phyloP scores from a whole-genome alignment of 1,140 invertebrate genomes.

The Zaprionus inermis region DNA sequence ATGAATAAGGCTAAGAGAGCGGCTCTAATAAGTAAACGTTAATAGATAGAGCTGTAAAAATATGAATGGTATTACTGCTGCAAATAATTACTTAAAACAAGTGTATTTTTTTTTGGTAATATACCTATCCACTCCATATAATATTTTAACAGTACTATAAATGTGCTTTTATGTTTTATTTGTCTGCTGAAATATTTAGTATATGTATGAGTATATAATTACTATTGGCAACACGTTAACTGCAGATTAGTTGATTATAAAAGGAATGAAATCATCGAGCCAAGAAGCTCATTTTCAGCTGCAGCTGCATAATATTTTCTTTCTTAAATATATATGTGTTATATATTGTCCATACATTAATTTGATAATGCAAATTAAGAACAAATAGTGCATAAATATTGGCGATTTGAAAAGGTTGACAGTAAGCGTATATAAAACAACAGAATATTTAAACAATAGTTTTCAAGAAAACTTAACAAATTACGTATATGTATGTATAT shows the following conservation, averaged over 20 bases:
- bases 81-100: neutral
- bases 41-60: neutral
- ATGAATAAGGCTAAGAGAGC: conserved; percentile 18
- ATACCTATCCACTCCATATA: neutral
- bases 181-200: neutral
- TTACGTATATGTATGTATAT: conserved; percentile 48
- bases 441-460: conserved; percentile 12
- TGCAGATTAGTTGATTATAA: conserved; percentile 20
- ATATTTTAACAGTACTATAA: neutral
- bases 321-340: conserved; percentile 22
- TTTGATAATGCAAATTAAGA: conserved; percentile 25
- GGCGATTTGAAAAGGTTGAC: conserved; percentile 7
- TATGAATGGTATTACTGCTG: neutral
- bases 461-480: conserved; percentile 39
- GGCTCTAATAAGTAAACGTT: neutral
- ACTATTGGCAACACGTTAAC: conserved; percentile 4
- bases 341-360: conserved; percentile 22
- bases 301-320: conserved; percentile 12
- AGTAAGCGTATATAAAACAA: conserved; percentile 22
- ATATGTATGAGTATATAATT: conserved; percentile 15
- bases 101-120: neutral
- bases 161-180: neutral
- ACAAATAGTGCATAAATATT: conserved; percentile 22
- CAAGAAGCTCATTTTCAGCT: neutral
- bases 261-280: conserved; percentile 28